Conservation (phyloP, 2,888 invertebrate species). For the Sphinx pinastri region DNA sequence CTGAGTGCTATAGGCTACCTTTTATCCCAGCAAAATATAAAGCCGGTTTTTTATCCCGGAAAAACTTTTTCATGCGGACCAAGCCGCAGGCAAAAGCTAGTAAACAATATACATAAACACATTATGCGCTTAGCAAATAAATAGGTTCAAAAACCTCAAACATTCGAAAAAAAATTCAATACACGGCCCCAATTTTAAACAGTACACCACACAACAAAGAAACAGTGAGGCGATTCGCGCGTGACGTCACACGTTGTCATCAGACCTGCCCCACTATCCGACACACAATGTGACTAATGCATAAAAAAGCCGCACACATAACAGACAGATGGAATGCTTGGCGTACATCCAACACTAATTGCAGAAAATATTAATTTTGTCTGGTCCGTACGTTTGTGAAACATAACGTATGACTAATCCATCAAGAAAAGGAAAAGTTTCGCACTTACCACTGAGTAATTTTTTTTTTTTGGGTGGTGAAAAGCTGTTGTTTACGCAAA, state of each 20-base stretch:
- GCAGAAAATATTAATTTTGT: constrained; percentile 29
- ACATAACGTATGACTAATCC: constrained; percentile 16
- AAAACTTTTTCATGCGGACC: too few relatives aligned
- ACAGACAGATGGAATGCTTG: constrained; percentile 25
- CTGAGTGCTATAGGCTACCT: too few relatives aligned
- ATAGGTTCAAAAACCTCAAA: too few relatives aligned
- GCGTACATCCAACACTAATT: constrained; percentile 26
- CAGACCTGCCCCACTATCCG: constrained; percentile 24
- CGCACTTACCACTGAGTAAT: not conserved
- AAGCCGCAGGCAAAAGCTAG: too few relatives aligned
- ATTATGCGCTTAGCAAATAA: too few relatives aligned
- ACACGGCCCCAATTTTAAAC: not conserved
- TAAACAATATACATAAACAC: too few relatives aligned
- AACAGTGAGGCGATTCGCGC: not conserved
- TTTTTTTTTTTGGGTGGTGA: not conserved
- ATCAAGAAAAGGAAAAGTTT: constrained; percentile 3
- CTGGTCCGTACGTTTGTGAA: constrained; percentile 11
- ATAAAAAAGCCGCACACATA: constrained; percentile 4
- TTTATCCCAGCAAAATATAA: too few relatives aligned
- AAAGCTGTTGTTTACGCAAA: not conserved
- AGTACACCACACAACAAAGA: constrained; percentile 6
- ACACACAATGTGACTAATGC: constrained; percentile 8
- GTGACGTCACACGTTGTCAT: constrained; percentile 6
- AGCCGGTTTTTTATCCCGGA: too few relatives aligned
- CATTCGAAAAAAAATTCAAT: not conserved